A percentile compares a stretch with the other conserved stretches of the same genome.
Evolutionary conservation across 2,888 invertebrate genomes (phyloP).

Genomic region (Parnassius mnemosyne): DNA sequence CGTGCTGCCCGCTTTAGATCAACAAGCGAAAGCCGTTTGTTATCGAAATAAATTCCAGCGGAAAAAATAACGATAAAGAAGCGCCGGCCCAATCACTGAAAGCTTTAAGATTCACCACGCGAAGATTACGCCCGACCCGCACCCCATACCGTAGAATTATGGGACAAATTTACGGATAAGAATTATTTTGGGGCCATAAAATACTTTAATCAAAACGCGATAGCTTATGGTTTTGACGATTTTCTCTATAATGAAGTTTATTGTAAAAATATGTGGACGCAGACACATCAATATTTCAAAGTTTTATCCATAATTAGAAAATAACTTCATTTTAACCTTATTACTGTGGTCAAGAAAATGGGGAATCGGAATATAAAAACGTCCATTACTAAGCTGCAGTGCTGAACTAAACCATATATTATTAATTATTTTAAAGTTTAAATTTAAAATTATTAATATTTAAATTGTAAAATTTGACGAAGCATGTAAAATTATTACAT

Average conservation of each 20-base stretch:
- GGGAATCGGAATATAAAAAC: too few relatives aligned
- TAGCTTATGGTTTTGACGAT: constrained; percentile 1
- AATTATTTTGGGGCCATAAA: constrained; percentile 50
- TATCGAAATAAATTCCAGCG: constrained; percentile 19
- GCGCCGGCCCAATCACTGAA: constrained; percentile 61
- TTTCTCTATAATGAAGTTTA: not conserved
- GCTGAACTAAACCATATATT: too few relatives aligned
- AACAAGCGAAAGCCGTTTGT: constrained; percentile 4
- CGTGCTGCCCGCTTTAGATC: constrained; percentile 7
- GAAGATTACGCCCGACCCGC: constrained; percentile 52
- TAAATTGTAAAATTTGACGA: too few relatives aligned
- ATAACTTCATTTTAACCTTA: too few relatives aligned
- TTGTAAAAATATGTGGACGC: too few relatives aligned
- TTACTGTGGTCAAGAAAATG: too few relatives aligned
- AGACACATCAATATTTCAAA: too few relatives aligned
- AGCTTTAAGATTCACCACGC: constrained; percentile 58
- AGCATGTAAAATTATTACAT: too few relatives aligned
- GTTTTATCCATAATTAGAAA: too few relatives aligned
- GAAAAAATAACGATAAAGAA: constrained; percentile 42
- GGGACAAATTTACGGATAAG: constrained; percentile 54
- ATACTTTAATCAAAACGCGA: not conserved
- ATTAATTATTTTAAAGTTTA: too few relatives aligned
- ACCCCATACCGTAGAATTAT: constrained; percentile 49
- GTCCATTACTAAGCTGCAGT: too few relatives aligned
- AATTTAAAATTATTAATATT: too few relatives aligned